These are phyloP conservation scores for Fissipunctia ypsillon DNA, from an alignment of 2,888 invertebrate genomes.

Conservation along the genomic window DNA sequence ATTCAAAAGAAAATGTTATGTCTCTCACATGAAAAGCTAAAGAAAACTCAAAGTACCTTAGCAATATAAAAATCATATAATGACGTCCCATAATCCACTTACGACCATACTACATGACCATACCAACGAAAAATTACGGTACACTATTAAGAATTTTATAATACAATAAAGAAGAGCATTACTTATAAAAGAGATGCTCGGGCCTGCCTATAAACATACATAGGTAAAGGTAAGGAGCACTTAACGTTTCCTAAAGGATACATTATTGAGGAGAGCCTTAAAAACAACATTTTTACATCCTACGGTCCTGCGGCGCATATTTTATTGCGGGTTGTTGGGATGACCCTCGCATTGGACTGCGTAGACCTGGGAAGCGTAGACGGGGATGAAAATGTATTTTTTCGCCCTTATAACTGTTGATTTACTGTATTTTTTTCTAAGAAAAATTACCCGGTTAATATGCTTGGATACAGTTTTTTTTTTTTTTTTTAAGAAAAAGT, in stretches of 20 bases:
- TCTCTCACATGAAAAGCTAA: not conserved
- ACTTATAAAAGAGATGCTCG: conserved; percentile 64
- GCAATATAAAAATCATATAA: conserved; percentile 34
- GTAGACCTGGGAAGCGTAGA: conserved; percentile 74
- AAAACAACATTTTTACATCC: conserved; percentile 90
- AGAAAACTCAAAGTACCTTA: not conserved
- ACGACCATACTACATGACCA: conserved; percentile 34
- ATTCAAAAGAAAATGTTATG: not conserved
- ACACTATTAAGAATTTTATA: conserved; percentile 66
- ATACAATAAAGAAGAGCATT: conserved; percentile 64
- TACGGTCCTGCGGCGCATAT: conserved; percentile 86
- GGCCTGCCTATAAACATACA: conserved; percentile 70
- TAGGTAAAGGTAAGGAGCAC: conserved; percentile 80
- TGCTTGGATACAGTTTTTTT: too few relatives aligned
- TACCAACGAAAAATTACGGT: conserved; percentile 60
- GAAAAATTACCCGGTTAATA: too few relatives aligned
- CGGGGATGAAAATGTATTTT: conserved; percentile 25
- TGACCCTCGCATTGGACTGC: conserved; percentile 85
- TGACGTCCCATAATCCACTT: conserved; percentile 13
- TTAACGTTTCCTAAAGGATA: conserved; percentile 87
- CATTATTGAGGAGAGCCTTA: conserved; percentile 87
- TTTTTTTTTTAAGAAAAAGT: not conserved
- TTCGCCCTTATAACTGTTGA: too few relatives aligned
- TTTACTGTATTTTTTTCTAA: too few relatives aligned
- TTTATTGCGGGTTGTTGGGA: conserved; percentile 87